Percentiles rank a stretch among this genome's conserved stretches.
phyloP scores from a whole-genome alignment of 2,888 invertebrate species.

The Laothoe populi region DNA sequence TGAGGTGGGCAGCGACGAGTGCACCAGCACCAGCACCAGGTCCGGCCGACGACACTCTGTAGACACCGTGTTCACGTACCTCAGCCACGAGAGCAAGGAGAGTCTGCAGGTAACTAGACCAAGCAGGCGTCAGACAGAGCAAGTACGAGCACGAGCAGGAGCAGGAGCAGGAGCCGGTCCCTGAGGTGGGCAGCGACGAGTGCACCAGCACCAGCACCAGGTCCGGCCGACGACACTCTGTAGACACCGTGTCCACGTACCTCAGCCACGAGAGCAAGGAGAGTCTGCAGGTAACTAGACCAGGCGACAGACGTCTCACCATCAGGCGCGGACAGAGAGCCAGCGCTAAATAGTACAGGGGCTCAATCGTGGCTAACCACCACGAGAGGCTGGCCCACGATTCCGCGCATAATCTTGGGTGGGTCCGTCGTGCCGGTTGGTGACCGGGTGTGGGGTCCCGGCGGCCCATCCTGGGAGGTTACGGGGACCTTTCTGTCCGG shows the following conservation, averaged over 20 bases:
- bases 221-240: slow-evolving; percentile 92
- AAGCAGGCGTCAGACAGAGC: slow-evolving; percentile 33
- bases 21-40: slow-evolving; percentile 90
- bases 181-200: slow-evolving; percentile 85
- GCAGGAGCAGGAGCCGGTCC: slow-evolving; percentile 37
- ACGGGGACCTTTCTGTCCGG: too few species aligned
- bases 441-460: too few species aligned
- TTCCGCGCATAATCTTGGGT: too few species aligned
- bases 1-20: slow-evolving; percentile 85
- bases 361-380: too few species aligned
- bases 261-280: slow-evolving; percentile 93
- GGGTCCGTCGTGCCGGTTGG: too few species aligned
- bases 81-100: slow-evolving; percentile 92
- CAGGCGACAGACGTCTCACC: slow-evolving; percentile 33
- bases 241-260: slow-evolving; percentile 95
- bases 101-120: slow-evolving; percentile 71
- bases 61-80: slow-evolving; percentile 94
- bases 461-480: too few species aligned
- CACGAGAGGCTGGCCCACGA: too few species aligned
- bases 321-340: too few species aligned
- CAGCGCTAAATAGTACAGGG: too few species aligned
- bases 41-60: slow-evolving; percentile 92
- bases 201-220: slow-evolving; percentile 90
- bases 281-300: slow-evolving; percentile 72
- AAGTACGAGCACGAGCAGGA: too few species aligned